Evolutionary conservation across 2,888 invertebrate species (phyloP), one percentile per base, ranked within the genome.

Genomic region (Lysandra coridon): DNA sequence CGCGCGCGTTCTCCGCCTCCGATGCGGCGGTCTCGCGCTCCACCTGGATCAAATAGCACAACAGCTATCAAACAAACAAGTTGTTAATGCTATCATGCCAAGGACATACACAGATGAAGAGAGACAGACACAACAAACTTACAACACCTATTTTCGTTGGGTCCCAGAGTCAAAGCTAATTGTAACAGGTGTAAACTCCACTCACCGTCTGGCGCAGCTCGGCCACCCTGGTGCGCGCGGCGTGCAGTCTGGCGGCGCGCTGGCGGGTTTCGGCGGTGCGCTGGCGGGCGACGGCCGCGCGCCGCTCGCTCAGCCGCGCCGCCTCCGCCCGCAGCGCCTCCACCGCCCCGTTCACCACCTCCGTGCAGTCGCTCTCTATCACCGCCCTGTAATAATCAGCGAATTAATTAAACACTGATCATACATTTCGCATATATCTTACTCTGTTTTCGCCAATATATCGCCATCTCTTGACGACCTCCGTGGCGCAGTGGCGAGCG

Each of bases 351-450:
- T 81, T 73, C 80, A 89, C 87, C 2, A 83, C 80, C 40, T 73
- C 78, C 0, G 80, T 83, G 80, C 92, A 91, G 80, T 83, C 84
- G 0, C 85, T 80, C 1, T 82, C 85, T 92, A 92, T 92, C 84
- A 93, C 83, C 82, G 91, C 90, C 4, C 92, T 92, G 85, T 10
- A 64, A 60, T 6, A n/a, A n/a, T n/a, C 60, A 53, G 14, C 14
- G 4, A 2, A 53, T 44, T 44, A 44, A 44, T 44, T 44, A 44
- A 44, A 44, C 44, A 44, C 44, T 44, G 44, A 44, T 44, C 49
- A 49, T 49, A 49, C 49, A 49, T 49, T 49, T 10, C 49, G 2
- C 10, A 49, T 49, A 49, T 49, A 49, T 49, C 49, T 49, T 49
- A 10, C 49, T 10, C 44, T 44, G 44, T 44, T 44, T 44, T 44